Evolutionary conservation across 2,113 vertebrate genomes (phyloP).

Genomic region (Toxotes chatareus): DNA sequence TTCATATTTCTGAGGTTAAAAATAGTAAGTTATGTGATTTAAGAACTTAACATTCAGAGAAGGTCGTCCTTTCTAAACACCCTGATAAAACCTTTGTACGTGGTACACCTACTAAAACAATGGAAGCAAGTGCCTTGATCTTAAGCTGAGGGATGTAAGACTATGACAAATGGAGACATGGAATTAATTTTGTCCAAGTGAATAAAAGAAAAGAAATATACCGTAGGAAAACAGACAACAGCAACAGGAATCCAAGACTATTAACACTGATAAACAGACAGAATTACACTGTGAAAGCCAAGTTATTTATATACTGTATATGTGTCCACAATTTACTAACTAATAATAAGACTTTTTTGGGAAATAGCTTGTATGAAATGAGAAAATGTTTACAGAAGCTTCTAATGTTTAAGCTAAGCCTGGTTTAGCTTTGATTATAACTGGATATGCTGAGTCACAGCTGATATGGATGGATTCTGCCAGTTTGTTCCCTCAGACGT

Average conservation of each 20-base stretch:
- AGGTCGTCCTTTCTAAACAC: background rate
- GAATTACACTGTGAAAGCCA: background rate
- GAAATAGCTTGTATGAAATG: background rate
- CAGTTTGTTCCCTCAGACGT: too few species aligned
- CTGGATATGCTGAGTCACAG: too few species aligned
- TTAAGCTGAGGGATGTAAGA: constrained; percentile 35
- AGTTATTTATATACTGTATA: background rate
- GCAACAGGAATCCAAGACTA: background rate
- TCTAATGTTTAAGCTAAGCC: background rate
- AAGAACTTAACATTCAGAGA: background rate
- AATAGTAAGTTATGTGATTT: background rate
- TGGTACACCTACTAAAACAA: constrained; percentile 5
- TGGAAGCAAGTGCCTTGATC: constrained; percentile 24
- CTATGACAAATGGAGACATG: constrained; percentile 27
- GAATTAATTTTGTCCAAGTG: constrained; percentile 44
- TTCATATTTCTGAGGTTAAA: background rate
- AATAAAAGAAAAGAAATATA: background rate
- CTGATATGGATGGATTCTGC: too few species aligned
- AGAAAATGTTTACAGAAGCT: background rate
- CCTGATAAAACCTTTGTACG: background rate
- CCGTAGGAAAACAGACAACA: background rate
- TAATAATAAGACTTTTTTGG: background rate
- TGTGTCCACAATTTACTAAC: too few species aligned
- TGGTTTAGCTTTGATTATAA: too few species aligned
- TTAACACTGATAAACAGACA: background rate